Evolutionary conservation across 2,113 vertebrate genomes (phyloP).

Genomic region (Marmota monax): DNA sequence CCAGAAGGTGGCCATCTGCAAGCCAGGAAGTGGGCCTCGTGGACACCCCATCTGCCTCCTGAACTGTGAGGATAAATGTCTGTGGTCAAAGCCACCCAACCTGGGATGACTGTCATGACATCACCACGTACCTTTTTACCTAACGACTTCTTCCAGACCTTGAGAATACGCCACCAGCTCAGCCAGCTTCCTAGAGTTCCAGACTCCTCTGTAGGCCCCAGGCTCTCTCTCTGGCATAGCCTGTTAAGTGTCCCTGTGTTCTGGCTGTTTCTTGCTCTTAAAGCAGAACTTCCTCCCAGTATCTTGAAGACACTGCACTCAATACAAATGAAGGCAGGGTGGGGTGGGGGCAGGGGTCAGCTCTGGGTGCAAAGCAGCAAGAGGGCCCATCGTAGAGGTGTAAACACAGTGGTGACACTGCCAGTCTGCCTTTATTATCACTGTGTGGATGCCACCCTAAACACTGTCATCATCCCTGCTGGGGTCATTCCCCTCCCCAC

Average conservation of each 20-base stretch:
- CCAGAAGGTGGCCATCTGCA: background rate
- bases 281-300: background rate
- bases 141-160: background rate
- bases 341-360: no score
- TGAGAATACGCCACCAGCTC: background rate
- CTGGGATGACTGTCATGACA: background rate
- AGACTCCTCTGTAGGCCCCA: rapidly evolving
- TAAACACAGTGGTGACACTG: background rate
- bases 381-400: background rate
- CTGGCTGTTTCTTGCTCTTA: background rate
- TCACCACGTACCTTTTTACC: background rate
- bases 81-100: background rate
- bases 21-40: background rate
- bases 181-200: background rate
- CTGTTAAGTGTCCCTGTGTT: background rate
- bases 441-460: background rate
- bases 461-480: background rate
- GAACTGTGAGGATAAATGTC: background rate
- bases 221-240: background rate
- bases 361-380: background rate
- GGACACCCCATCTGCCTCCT: background rate
- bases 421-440: background rate
- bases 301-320: background rate
- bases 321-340: background rate
- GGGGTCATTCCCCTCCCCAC: background rate